Conservation (phyloP, 2,797 vertebrate genomes). For the Psittacula echo region DNA sequence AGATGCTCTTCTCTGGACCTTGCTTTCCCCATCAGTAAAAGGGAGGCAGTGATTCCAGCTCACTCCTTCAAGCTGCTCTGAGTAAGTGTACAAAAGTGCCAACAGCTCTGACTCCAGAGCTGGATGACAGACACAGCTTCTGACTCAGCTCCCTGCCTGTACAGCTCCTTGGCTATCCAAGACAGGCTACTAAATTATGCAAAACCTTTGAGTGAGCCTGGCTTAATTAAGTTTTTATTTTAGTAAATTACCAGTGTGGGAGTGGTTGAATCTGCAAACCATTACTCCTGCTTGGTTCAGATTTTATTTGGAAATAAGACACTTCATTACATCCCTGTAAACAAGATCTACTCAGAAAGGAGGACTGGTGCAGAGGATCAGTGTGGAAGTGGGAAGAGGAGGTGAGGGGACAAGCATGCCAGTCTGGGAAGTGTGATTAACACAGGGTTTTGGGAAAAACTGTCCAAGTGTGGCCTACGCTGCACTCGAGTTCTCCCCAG, state of each 20-base stretch:
- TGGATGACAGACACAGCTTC: not conserved
- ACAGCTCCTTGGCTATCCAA: constrained; percentile 26
- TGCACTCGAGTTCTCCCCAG: fast-evolving
- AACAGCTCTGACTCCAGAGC: not conserved
- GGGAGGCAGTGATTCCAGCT: not conserved
- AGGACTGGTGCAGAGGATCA: constrained; percentile 54
- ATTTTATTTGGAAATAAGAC: constrained; percentile 84
- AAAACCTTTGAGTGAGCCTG: constrained; percentile 83
- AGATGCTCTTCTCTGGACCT: not conserved
- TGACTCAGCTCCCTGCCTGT: constrained; percentile 5
- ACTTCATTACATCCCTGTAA: constrained; percentile 61
- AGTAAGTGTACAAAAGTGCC: not conserved
- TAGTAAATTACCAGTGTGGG: constrained; percentile 87
- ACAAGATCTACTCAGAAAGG: constrained; percentile 82
- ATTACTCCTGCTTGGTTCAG: constrained; percentile 79
- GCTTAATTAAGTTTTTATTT: constrained; percentile 96
- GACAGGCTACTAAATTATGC: constrained; percentile 86
- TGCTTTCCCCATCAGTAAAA: not conserved
- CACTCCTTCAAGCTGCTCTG: not conserved
- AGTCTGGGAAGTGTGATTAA: not conserved
- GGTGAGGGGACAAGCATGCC: not conserved
- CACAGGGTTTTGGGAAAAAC: not conserved
- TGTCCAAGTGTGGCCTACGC: not conserved
- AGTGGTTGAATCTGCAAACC: constrained; percentile 78
- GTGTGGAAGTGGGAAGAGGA: constrained; percentile 31